Evolutionary conservation across 2,797 vertebrate species (phyloP).

Genomic region (Phrynocephalus guinanensis): DNA sequence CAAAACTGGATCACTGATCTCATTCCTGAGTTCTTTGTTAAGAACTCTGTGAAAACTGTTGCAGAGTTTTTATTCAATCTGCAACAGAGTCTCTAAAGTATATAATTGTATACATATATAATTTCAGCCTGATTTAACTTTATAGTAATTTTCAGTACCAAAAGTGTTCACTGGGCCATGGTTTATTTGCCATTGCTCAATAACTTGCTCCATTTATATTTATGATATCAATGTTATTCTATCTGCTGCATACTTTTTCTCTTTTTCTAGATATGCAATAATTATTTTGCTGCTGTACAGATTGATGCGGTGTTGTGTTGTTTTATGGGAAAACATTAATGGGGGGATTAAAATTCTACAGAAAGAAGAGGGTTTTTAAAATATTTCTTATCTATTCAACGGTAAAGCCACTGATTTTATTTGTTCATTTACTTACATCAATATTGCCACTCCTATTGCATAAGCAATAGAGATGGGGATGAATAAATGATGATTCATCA

Average conservation of each 20-base stretch:
- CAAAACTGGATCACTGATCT: background rate
- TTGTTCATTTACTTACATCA: background rate
- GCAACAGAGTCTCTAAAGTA: background rate
- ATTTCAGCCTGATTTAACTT: background rate
- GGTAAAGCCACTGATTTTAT: conserved; percentile 11
- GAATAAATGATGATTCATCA: too few species aligned
- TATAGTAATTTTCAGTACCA: background rate
- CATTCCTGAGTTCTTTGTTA: background rate
- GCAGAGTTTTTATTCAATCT: background rate
- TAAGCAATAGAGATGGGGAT: background rate
- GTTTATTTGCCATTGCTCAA: background rate
- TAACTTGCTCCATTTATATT: background rate
- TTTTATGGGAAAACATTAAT: too few species aligned
- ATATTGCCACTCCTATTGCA: background rate
- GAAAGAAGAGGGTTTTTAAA: background rate
- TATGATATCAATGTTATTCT: background rate
- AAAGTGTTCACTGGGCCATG: background rate
- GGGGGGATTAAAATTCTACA: too few species aligned
- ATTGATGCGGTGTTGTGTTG: background rate
- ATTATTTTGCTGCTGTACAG: background rate
- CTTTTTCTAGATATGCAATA: background rate
- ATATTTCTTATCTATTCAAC: background rate
- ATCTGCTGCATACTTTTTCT: background rate
- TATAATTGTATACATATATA: background rate
- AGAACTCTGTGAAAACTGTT: background rate